phyloP scores from a whole-genome alignment of 92 coral and sea anemone species.

The Bergia puertoricense region DNA sequence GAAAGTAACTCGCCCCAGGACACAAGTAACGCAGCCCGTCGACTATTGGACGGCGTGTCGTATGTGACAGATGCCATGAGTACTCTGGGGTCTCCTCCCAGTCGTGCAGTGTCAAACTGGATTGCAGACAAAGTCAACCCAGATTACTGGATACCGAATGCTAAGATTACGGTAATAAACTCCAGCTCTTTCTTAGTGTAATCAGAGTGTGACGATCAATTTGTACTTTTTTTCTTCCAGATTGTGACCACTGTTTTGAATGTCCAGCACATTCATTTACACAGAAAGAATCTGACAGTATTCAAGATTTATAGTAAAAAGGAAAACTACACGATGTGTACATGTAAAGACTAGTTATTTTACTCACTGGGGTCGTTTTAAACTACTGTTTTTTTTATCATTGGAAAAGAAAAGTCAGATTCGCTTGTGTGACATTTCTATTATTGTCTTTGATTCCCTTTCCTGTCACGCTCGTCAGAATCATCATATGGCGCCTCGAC shows the following conservation, averaged over 20 bases:
- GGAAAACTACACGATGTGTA: no score
- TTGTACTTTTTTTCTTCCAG: no score
- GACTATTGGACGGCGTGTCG: conserved; percentile 87
- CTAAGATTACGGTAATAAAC: conserved; percentile 67
- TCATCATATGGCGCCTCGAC: neutral
- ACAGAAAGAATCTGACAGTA: no score
- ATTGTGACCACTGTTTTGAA: no score
- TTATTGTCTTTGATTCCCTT: neutral
- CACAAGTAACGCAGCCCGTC: conserved; percentile 88
- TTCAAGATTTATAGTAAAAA: no score
- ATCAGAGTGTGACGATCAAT: no score
- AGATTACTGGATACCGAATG: conserved; percentile 93
- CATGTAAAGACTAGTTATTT: no score
- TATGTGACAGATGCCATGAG: conserved; percentile 78
- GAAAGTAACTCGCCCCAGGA: conserved; percentile 73
- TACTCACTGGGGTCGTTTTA: no score
- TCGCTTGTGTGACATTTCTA: neutral
- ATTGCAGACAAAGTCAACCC: conserved; percentile 95
- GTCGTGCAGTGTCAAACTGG: conserved; percentile 83
- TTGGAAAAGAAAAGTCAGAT: no score
- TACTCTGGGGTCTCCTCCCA: conserved; percentile 78
- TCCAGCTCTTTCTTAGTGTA: no score
- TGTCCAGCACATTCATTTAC: no score
- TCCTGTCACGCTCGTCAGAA: neutral
- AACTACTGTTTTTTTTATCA: no score